Percentiles rank a stretch among this genome's conserved stretches.
Conservation (phyloP, 1,140 invertebrate genomes). For the Bombus soroeensis region DNA sequence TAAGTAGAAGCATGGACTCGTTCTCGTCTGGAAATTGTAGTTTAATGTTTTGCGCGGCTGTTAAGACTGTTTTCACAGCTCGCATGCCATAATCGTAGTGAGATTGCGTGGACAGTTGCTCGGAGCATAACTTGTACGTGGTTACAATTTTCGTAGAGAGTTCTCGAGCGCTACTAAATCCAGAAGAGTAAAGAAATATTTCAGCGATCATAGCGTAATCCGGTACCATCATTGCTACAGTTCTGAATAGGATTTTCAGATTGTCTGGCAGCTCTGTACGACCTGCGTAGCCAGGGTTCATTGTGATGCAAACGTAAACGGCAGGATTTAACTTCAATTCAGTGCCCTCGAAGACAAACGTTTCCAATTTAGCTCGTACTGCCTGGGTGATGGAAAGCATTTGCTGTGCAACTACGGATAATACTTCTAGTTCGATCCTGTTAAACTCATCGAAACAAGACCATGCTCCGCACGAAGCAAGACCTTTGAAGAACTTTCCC, state of each 20-base stretch:
- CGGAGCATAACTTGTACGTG: slow-evolving; percentile 94
- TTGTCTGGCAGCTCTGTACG: slow-evolving; percentile 94
- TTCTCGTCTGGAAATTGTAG: slow-evolving; percentile 91
- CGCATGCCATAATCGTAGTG: slow-evolving; percentile 97
- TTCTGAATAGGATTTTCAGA: slow-evolving; percentile 94
- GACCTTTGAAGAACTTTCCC: slow-evolving; percentile 95
- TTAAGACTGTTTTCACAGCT: slow-evolving; percentile 92
- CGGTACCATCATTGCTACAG: slow-evolving; percentile 98
- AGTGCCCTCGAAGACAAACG: slow-evolving; percentile 93
- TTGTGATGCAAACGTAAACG: slow-evolving; percentile 95
- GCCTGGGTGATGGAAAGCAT: slow-evolving; percentile 92
- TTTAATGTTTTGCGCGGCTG: slow-evolving; percentile 94
- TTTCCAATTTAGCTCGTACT: slow-evolving; percentile 87
- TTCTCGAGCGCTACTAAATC: slow-evolving; percentile 91
- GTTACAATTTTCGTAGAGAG: slow-evolving; percentile 95
- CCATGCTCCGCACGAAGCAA: slow-evolving; percentile 95
- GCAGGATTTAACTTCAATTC: slow-evolving; percentile 90
- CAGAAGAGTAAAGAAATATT: slow-evolving; percentile 94
- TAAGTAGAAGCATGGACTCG: slow-evolving; percentile 89
- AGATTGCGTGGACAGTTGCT: slow-evolving; percentile 93
- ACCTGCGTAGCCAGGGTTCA: slow-evolving; percentile 96
- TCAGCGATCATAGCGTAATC: slow-evolving; percentile 96
- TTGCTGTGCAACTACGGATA: slow-evolving; percentile 93
- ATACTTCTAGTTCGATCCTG: slow-evolving; percentile 94
- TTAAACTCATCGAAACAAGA: slow-evolving; percentile 98